Percentiles rank a stretch among this genome's conserved stretches.
These are phyloP conservation scores for Taeniopygia guttata DNA, from an alignment of 2,797 vertebrate genomes.

Conservation along the genomic window DNA sequence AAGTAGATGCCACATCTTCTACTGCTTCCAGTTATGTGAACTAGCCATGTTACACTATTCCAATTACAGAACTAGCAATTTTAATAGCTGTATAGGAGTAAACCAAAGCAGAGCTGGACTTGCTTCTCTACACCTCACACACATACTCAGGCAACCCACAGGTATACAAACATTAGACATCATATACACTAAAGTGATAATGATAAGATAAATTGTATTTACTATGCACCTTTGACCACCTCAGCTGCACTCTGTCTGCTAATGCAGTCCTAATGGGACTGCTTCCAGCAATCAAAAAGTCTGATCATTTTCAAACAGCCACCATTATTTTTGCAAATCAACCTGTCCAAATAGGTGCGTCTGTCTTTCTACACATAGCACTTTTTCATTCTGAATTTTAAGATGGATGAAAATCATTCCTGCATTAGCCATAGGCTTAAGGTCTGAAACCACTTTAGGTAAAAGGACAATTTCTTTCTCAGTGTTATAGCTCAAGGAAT, in stretches of 20 bases:
- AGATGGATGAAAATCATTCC: not conserved
- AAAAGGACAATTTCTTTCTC: not conserved
- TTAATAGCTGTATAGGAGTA: not conserved
- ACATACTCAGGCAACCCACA: not conserved
- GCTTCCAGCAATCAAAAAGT: not conserved
- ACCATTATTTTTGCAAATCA: slow-evolving; percentile 1
- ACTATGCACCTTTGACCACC: not conserved
- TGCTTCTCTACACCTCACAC: not conserved
- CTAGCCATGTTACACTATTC: not conserved
- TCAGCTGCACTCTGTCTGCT: not conserved
- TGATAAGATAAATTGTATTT: slow-evolving; percentile 1
- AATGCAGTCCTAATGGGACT: slow-evolving; percentile 17
- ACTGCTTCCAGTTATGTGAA: not conserved
- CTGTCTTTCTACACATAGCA: not conserved
- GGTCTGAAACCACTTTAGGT: not conserved
- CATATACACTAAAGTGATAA: not conserved
- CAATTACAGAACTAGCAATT: not conserved
- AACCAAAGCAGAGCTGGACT: not conserved
- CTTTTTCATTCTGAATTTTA: not conserved
- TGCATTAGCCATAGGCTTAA: not conserved
- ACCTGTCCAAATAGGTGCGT: not conserved
- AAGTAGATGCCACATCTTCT: not conserved
- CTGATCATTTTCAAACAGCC: not conserved
- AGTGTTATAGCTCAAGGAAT: not conserved
- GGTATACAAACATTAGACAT: not conserved